Evolutionary conservation across 2,888 invertebrate species (phyloP), one percentile per base, ranked within the genome.

Genomic region (Oligia strigilis): DNA sequence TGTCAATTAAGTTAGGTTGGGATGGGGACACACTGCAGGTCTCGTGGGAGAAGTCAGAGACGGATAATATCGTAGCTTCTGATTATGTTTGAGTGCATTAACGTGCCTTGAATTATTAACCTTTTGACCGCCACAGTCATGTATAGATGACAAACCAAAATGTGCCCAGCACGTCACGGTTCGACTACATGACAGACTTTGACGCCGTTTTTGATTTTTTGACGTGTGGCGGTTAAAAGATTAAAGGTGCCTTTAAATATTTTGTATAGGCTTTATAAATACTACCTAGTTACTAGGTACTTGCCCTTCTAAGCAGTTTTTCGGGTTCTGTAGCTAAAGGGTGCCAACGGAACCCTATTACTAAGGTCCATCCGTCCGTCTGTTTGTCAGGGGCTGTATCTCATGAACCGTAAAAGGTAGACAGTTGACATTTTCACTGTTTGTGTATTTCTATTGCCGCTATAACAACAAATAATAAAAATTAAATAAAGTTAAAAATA

Each of bases 1-100:
- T 89, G 92, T 92, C 93, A 92, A 93, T 93, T 93, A 91, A 90
- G 84, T 88, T 79, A 85, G 84, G 71, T 75, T 75, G 55, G 74
- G 90, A 46, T 69, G 46, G 67, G 14, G 77, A 64, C 69, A 86
- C 76, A 81, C 84, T 76, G 65, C 14, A 49, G 4, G 23, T 3
- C 58, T 29, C 6, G 4, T 23, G 13, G 23, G 4, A 23, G 17
- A 46, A 19, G 19, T 36, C 14, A 0, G 11, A 13, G 19, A 29
- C 2, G 8, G 29, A 70, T 73, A 14, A n/a, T 46, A 11, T n/a
- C 36, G 11, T 36, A 19, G 17, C 17, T n/a, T 14, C 19, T 19
- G 29, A 29, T 58, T 40, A 65, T 17, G 17, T 23, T 40, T n/a
- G 1, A 19, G 36, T 77, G 36, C 66, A 43, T 3, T 43, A 11